These are phyloP conservation scores for Luidia sarsii DNA, from an alignment of 53 echinoderm and acorn worm genomes.

Conservation along the genomic window DNA sequence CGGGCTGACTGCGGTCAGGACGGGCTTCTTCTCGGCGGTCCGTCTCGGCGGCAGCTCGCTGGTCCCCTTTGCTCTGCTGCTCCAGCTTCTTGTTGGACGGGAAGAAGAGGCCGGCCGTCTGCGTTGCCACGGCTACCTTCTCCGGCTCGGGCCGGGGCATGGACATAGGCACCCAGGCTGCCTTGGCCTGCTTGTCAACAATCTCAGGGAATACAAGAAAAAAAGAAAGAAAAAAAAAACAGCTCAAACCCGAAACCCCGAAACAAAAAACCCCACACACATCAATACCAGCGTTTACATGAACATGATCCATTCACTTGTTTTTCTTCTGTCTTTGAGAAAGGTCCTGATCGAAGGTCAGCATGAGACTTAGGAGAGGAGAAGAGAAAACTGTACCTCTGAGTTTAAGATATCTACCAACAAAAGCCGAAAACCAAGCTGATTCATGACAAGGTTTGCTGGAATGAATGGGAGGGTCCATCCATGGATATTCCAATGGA, in stretches of 20 bases:
- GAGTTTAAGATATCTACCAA: too few relatives aligned
- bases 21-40: conserved; percentile 84
- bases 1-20: conserved; percentile 89
- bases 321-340: too few relatives aligned
- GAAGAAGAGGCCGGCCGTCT: conserved; percentile 91
- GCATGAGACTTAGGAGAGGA: too few relatives aligned
- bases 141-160: conserved; percentile 76
- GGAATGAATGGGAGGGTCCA: too few relatives aligned
- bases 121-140: conserved; percentile 69
- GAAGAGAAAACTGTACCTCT: too few relatives aligned
- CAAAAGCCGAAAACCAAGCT: too few relatives aligned
- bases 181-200: conserved; percentile 64
- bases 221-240: background rate
- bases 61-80: conserved; percentile 70
- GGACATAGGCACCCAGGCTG: conserved; percentile 93
- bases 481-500: too few relatives aligned
- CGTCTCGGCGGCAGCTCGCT: conserved; percentile 53
- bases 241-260: background rate
- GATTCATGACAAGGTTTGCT: too few relatives aligned
- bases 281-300: too few relatives aligned
- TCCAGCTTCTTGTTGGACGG: conserved; percentile 80
- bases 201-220: conserved; percentile 50
- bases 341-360: too few relatives aligned
- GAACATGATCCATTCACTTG: too few relatives aligned
- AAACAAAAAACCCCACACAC: background rate